Evolutionary conservation across 2,888 invertebrate species (phyloP).

Genomic region (Trypoxylon attenuatum): DNA sequence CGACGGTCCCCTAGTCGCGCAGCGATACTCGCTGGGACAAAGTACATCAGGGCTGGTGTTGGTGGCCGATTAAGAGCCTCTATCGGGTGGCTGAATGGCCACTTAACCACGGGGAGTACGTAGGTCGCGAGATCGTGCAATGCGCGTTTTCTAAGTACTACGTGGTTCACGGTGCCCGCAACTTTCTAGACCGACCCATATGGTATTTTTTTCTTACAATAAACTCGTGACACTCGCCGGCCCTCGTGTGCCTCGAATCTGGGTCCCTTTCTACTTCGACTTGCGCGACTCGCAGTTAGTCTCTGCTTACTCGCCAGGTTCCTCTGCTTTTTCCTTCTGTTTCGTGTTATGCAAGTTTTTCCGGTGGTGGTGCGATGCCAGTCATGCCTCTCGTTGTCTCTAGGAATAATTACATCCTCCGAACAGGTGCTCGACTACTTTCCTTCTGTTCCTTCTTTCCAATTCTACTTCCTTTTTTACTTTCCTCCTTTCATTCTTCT

Average conservation of each 20-base stretch:
- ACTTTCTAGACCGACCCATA: slow-evolving; percentile 65
- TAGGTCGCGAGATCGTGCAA: background rate
- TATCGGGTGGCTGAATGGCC: too few species aligned
- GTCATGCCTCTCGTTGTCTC: too few species aligned
- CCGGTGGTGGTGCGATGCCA: background rate
- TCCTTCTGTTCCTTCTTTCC: too few species aligned
- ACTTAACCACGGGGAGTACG: background rate
- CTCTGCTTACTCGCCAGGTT: background rate
- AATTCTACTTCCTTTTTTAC: too few species aligned
- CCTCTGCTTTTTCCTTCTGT: slow-evolving; percentile 9
- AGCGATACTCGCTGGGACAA: too few species aligned
- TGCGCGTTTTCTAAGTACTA: slow-evolving; percentile 13
- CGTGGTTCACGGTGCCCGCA: too few species aligned
- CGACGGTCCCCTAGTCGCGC: too few species aligned
- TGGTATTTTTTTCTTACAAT: slow-evolving; percentile 46
- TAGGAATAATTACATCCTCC: too few species aligned
- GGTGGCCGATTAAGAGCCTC: too few species aligned
- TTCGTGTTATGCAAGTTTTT: slow-evolving; percentile 19
- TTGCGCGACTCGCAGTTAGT: slow-evolving; percentile 12
- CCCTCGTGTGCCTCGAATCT: slow-evolving; percentile 44
- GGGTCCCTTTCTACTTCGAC: slow-evolving; percentile 55
- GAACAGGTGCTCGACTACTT: too few species aligned
- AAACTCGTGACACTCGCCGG: slow-evolving; percentile 36
- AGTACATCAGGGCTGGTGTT: too few species aligned
- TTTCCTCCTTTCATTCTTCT: too few species aligned